Conservation (phyloP, 64 coral and sea anemone species). For the Pachyseris speciosa region DNA sequence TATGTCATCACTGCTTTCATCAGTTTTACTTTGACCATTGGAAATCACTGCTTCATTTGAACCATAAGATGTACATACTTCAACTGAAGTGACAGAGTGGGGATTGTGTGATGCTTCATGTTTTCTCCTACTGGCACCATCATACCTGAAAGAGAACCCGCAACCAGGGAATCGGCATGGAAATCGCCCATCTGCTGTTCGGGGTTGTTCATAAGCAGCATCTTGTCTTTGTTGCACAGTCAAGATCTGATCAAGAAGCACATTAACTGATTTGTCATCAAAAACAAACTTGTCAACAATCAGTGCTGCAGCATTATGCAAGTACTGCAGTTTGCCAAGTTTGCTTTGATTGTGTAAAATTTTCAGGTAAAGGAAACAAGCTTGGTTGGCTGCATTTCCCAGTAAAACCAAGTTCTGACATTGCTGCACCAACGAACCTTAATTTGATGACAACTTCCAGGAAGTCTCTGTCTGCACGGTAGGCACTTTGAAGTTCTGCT, state of each 20-base stretch:
- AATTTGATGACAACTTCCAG: slow-evolving; percentile 5
- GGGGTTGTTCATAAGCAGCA: background rate
- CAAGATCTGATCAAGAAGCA: background rate
- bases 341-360: too few species aligned
- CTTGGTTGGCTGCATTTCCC: background rate
- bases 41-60: background rate
- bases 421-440: slow-evolving; percentile 36
- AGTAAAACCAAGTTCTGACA: slow-evolving; percentile 9
- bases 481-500: slow-evolving; percentile 21
- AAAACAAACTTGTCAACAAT: slow-evolving; percentile 5
- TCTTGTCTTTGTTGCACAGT: background rate
- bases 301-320: background rate
- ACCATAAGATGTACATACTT: background rate
- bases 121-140: background rate
- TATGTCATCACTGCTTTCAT: background rate
- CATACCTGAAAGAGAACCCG: background rate
- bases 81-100: background rate
- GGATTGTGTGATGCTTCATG: slow-evolving; percentile 1
- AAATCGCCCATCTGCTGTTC: background rate
- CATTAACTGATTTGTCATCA: background rate
- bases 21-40: background rate
- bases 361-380: background rate
- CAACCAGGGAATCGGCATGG: too few species aligned
- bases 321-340: background rate
- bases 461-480: slow-evolving; percentile 55